Conservation (phyloP, 2,797 vertebrate species). For the Calcarius lapponicus region DNA sequence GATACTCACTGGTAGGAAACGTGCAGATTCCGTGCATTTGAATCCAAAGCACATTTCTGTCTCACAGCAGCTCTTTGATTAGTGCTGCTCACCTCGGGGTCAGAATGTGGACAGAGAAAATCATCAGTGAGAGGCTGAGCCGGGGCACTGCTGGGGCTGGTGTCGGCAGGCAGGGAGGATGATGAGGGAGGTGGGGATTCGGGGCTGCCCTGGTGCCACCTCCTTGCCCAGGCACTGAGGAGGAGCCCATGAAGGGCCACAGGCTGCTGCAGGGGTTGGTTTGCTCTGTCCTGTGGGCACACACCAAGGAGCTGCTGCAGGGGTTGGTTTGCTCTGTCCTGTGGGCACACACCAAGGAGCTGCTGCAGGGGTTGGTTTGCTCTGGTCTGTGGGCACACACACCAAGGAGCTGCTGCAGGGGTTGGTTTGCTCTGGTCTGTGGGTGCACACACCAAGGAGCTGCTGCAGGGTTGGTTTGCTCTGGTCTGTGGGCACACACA, state of each 20-base stretch:
- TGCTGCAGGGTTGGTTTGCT: not conserved
- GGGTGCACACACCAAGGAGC: no score
- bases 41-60: slow-evolving; percentile 38
- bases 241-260: fast-evolving
- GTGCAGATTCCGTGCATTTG: slow-evolving; percentile 27
- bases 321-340: not conserved
- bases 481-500: fast-evolving
- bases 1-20: not conserved
- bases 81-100: slow-evolving; percentile 24
- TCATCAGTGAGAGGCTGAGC: not conserved
- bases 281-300: fast-evolving
- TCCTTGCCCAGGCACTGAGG: not conserved
- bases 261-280: not conserved
- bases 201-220: not conserved
- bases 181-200: not conserved
- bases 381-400: no score
- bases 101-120: slow-evolving; percentile 24
- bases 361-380: no score
- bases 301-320: not conserved
- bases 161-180: not conserved
- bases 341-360: not conserved
- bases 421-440: no score
- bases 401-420: no score
- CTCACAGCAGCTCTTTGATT: slow-evolving; percentile 47
- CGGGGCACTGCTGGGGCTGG: not conserved